These are phyloP conservation scores for Netelia virgata DNA, from an alignment of 2,888 invertebrate species.

Conservation along the genomic window DNA sequence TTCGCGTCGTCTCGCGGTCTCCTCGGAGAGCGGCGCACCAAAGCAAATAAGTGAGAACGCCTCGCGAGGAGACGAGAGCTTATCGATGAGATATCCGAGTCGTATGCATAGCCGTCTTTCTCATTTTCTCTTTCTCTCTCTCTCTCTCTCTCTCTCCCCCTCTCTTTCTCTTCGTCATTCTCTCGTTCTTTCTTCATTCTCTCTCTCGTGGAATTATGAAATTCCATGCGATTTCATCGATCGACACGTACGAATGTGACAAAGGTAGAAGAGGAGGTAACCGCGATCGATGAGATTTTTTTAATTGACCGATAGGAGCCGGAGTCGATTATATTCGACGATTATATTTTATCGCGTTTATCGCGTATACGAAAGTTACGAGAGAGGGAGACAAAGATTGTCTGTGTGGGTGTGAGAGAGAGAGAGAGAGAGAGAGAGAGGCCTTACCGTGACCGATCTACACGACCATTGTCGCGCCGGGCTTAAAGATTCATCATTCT, in stretches of 20 bases:
- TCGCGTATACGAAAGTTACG: too few species aligned
- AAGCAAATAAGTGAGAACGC: constrained; percentile 39
- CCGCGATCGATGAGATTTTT: constrained; percentile 33
- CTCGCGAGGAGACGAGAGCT: background rate
- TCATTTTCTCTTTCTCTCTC: background rate
- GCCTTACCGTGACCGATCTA: background rate
- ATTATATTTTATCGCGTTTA: constrained; percentile 37
- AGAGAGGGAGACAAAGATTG: background rate
- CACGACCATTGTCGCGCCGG: background rate
- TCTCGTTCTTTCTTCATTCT: background rate
- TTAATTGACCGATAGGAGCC: constrained; percentile 32
- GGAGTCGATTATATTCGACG: constrained; percentile 6
- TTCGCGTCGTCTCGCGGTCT: constrained; percentile 45
- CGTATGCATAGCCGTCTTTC: background rate
- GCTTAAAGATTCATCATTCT: constrained; percentile 54
- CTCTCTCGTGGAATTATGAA: constrained; percentile 12
- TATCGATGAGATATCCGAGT: background rate
- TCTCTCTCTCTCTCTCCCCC: background rate
- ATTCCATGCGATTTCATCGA: constrained; percentile 29
- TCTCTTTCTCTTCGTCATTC: background rate
- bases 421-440: constrained; percentile 7
- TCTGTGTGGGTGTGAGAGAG: too few species aligned
- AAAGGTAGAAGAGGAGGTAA: constrained; percentile 1
- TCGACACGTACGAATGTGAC: constrained; percentile 19
- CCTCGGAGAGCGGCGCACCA: constrained; percentile 57